phyloP scores from a whole-genome alignment of 2,113 vertebrate species.

The Hyla sarda region DNA sequence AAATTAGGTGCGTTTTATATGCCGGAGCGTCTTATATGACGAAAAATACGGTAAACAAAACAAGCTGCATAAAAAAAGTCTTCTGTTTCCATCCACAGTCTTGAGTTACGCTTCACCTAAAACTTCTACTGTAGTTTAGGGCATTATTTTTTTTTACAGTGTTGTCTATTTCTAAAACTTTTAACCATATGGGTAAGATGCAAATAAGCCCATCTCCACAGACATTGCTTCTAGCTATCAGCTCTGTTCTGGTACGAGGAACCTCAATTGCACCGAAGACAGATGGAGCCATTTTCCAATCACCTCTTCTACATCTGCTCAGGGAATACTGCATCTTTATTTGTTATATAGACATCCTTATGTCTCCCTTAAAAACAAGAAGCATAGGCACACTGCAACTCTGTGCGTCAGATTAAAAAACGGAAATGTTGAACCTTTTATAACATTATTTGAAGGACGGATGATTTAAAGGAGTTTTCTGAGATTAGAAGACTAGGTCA shows the following conservation, averaged over 20 bases:
- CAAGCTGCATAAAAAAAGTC: too few species aligned
- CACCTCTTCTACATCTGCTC: not conserved
- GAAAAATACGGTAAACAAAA: too few species aligned
- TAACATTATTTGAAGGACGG: too few species aligned
- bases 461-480: too few species aligned
- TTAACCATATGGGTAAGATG: conserved; percentile 17
- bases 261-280: not conserved
- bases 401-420: not conserved
- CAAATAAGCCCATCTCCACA: conserved; percentile 18
- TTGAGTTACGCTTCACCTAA: not conserved
- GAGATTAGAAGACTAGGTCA: too few species aligned
- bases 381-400: not conserved
- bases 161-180: not conserved
- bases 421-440: not conserved
- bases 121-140: not conserved
- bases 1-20: too few species aligned
- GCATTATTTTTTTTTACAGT: not conserved
- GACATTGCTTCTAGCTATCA: not conserved
- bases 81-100: not conserved
- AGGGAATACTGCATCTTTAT: not conserved
- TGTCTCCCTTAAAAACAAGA: not conserved
- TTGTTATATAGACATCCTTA: not conserved
- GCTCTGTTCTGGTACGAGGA: conserved; percentile 11
- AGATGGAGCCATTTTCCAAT: conserved; percentile 8
- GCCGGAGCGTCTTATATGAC: too few species aligned